Evolutionary conservation across 2,888 invertebrate genomes (phyloP).

Genomic region (Orthosia gothica): DNA sequence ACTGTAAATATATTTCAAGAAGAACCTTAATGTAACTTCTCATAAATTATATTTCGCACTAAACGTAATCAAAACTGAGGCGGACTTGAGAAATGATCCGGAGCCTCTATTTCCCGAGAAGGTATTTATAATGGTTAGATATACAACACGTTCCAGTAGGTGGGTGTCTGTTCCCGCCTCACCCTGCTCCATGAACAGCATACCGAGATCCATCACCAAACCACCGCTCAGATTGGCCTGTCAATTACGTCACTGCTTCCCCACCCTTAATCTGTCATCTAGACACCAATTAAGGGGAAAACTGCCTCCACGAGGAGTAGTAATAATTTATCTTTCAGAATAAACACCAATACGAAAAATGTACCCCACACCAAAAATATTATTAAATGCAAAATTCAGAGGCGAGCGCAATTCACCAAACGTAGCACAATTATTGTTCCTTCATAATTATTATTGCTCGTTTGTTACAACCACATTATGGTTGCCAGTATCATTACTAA

Average conservation of each 20-base stretch:
- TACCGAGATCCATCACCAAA: conserved; percentile 81
- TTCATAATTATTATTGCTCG: conserved; percentile 34
- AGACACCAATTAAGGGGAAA: conserved; percentile 89
- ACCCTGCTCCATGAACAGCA: conserved; percentile 46
- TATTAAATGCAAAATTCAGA: conserved; percentile 57
- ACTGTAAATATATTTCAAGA: not conserved
- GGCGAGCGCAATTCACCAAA: conserved; percentile 28
- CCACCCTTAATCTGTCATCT: conserved; percentile 89
- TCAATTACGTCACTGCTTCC: conserved; percentile 89
- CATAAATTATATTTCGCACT: conserved; percentile 32
- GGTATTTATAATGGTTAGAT: conserved; percentile 44
- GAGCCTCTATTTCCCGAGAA: conserved; percentile 27
- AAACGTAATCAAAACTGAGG: conserved; percentile 46
- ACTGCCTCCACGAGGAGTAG: conserved; percentile 81
- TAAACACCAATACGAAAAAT: conserved; percentile 65
- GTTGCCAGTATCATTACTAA: conserved; percentile 40
- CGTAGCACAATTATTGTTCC: conserved; percentile 38
- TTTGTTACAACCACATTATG: conserved; percentile 38
- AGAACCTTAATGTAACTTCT: conserved; percentile 12
- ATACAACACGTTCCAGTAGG: conserved; percentile 28
- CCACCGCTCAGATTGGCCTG: conserved; percentile 87
- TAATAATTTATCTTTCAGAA: conserved; percentile 84
- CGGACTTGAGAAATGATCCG: conserved; percentile 46
- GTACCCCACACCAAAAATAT: conserved; percentile 37
- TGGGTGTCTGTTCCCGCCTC: conserved; percentile 27